Evolutionary conservation across 2,888 invertebrate species (phyloP), one percentile per base, ranked within the genome.

Genomic region (Lottia scabra): DNA sequence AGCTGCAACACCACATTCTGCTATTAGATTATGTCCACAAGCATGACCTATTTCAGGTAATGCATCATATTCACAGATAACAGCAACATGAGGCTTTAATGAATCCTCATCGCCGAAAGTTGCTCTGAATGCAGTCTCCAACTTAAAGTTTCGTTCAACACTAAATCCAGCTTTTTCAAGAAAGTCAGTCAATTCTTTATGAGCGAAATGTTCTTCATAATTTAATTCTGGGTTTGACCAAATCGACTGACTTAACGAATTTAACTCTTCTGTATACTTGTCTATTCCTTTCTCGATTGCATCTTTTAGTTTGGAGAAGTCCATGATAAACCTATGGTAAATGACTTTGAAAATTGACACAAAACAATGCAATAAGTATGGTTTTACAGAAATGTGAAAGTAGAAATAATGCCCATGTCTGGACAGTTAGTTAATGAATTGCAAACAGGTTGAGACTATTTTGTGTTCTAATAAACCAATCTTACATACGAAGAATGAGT

Each of bases 31-130:
- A 71, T 89, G 89, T 5, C 89, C 89, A 76, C 88, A 88, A 1
- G 88, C 88, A 78, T 89, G 89, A 16, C 89, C 89, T 3, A 89
- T 84, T 12, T 81, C 86, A 15, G 87, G 87, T 23, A 88, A 77
- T 23, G 89, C 89, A 78, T 89, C 89, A 77, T 89, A 89, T 76
- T 89, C 89, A 77, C 88, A 88, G n/a, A 90, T 68, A 12, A 89
- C 78, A 12, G 85, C 86, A 12, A 89, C 74, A 68, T 85, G 80
- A 4, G 87, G 87, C 23, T 75, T 75, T 10, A 38, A 65, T n/a
- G 30, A 64, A 38, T 38, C 69, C 13, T 27, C 68, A 26, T 67
- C 56, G 12, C 63, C 75, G 65, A 73, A 83, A 30, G 70, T 74
- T 2, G 85, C 85, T 45, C 80, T 72, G 73, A 85, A 84, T 19